Conservation (phyloP, 2,888 invertebrate species). For the Aphidoletes aphidimyza region DNA sequence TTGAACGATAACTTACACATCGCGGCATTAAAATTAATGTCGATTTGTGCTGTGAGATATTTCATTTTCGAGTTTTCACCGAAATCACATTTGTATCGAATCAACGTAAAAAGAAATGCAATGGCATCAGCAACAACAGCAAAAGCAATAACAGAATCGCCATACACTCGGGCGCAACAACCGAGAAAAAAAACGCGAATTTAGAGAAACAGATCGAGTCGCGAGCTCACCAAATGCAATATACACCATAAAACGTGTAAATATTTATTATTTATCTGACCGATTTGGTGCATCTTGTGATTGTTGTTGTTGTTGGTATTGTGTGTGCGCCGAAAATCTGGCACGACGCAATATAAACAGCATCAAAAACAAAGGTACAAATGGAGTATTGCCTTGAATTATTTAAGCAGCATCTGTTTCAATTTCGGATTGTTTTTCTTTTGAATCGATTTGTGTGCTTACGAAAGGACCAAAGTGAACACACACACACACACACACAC, state of each 20-base stretch:
- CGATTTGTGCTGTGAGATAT: background rate
- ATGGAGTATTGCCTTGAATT: background rate
- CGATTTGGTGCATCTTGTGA: slow-evolving; percentile 40
- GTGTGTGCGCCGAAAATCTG: background rate
- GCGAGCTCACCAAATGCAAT: background rate
- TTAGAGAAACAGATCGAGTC: background rate
- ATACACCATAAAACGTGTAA: slow-evolving; percentile 29
- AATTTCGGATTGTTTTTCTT: slow-evolving; percentile 1
- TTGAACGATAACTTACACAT: slow-evolving; percentile 48
- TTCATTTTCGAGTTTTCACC: slow-evolving; percentile 20
- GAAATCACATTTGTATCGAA: background rate
- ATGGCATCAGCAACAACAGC: background rate
- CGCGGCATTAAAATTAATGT: slow-evolving; percentile 43
- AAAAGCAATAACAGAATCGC: background rate
- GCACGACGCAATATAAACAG: slow-evolving; percentile 33
- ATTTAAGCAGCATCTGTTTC: slow-evolving; percentile 49
- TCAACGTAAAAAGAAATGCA: background rate
- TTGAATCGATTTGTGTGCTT: slow-evolving; percentile 40
- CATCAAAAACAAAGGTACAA: slow-evolving; percentile 34
- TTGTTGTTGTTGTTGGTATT: no score
- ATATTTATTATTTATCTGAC: slow-evolving; percentile 47
- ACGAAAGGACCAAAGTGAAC: background rate
- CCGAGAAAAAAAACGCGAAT: background rate
- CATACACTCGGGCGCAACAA: background rate
- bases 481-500: background rate